Percentiles rank a stretch among this genome's conserved stretches.
phyloP scores from a whole-genome alignment of 2,797 vertebrate species.

The Stomatorhinus walkeri region DNA sequence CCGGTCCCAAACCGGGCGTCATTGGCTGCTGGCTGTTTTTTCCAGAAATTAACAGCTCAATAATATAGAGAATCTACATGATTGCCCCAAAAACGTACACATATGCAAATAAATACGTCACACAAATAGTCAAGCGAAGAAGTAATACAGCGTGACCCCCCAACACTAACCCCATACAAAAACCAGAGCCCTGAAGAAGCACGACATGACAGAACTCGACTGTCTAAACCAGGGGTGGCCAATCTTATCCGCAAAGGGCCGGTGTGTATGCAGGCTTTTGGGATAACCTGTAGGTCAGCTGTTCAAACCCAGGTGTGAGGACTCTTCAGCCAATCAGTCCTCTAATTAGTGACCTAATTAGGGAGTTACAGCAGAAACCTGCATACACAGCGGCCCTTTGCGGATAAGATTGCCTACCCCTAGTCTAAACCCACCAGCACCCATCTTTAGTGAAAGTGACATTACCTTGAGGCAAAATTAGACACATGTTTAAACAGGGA shows the following conservation, averaged over 20 bases:
- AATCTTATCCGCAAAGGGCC: too few relatives aligned
- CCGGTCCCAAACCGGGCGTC: background rate
- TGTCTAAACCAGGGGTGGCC: background rate
- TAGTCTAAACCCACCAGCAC: background rate
- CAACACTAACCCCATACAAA: background rate
- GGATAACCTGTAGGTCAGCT: too few relatives aligned
- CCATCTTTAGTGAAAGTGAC: background rate
- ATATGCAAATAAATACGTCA: background rate
- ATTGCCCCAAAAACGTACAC: background rate
- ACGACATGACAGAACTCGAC: background rate
- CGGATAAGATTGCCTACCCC: too few relatives aligned
- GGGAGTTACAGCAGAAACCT: too few relatives aligned
- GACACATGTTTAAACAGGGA: background rate
- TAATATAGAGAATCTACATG: background rate
- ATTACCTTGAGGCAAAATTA: conserved; percentile 4
- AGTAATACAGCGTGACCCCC: background rate
- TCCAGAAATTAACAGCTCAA: background rate
- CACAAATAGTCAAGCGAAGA: background rate
- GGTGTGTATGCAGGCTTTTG: too few relatives aligned
- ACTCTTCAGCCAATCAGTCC: too few relatives aligned
- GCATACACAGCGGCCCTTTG: too few relatives aligned
- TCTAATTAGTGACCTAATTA: too few relatives aligned
- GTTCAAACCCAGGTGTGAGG: too few relatives aligned
- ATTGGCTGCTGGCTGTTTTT: background rate
- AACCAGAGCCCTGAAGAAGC: background rate